phyloP scores from a whole-genome alignment of 2,113 vertebrate species.

The Hyperoodon ampullatus region DNA sequence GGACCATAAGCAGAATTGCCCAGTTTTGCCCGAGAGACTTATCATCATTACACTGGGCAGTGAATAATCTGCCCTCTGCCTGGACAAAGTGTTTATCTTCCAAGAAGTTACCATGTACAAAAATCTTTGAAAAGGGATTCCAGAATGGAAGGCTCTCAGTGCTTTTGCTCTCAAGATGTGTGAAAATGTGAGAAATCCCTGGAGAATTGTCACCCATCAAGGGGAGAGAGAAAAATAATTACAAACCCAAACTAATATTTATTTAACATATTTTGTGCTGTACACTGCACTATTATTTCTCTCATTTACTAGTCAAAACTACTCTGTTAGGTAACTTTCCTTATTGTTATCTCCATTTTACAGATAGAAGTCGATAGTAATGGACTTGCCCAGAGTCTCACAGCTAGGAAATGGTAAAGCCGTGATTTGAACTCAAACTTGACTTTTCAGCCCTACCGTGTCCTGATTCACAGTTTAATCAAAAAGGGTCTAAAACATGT shows the following conservation, averaged over 20 bases:
- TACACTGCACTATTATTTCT: not conserved
- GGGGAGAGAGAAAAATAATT: not conserved
- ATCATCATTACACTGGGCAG: not conserved
- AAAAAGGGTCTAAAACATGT: not conserved
- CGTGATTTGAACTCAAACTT: not conserved
- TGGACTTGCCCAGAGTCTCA: not conserved
- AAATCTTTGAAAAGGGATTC: not conserved
- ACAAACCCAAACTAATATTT: not conserved
- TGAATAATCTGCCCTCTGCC: not conserved
- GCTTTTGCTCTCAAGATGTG: not conserved
- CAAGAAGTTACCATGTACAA: not conserved
- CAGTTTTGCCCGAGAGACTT: not conserved
- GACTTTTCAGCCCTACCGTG: not conserved
- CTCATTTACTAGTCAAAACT: not conserved
- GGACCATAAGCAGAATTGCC: not conserved
- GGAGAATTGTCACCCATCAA: not conserved
- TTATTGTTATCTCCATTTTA: not conserved
- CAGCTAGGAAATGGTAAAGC: not conserved
- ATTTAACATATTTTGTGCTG: not conserved
- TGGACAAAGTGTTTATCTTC: not conserved
- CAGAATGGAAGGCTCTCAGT: not conserved
- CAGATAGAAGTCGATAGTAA: not conserved
- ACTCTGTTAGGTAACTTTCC: not conserved
- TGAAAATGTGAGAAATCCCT: not conserved
- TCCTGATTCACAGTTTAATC: not conserved